Evolutionary conservation across 1,140 invertebrate species (phyloP).

Genomic region (Elysia chlorotica): DNA sequence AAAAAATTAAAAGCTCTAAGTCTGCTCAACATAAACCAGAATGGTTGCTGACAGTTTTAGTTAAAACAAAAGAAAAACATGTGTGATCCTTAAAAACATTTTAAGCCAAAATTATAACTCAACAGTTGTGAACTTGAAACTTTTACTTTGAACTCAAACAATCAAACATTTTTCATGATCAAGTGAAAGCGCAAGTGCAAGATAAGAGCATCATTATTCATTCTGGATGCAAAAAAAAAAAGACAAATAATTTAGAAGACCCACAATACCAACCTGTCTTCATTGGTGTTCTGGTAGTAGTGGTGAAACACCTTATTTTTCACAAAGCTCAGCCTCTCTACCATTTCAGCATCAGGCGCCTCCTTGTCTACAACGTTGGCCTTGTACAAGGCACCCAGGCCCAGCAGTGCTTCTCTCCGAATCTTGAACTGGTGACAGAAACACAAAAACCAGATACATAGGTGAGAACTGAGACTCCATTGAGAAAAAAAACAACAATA

Average conservation of each 20-base stretch:
- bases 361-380: conserved; percentile 79
- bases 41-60: not conserved
- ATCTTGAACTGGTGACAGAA: conserved; percentile 80
- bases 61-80: too few relatives aligned
- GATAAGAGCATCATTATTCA: too few relatives aligned
- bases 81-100: too few relatives aligned
- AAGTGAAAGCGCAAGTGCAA: too few relatives aligned
- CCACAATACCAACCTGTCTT: too few relatives aligned
- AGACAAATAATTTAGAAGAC: too few relatives aligned
- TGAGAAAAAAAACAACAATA: too few relatives aligned
- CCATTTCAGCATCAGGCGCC: conserved; percentile 83
- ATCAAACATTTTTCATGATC: conserved; percentile 24
- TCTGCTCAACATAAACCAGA: not conserved
- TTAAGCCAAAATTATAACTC: too few relatives aligned
- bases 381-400: conserved; percentile 92
- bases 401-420: conserved; percentile 90
- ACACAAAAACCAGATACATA: not conserved
- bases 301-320: conserved; percentile 97
- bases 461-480: too few relatives aligned
- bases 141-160: not conserved
- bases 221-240: too few relatives aligned
- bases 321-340: conserved; percentile 92
- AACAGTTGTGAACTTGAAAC: not conserved
- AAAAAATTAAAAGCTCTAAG: conserved; percentile 26
- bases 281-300: conserved; percentile 81